phyloP scores from a whole-genome alignment of 1,140 invertebrate species.

The Seison nebaliae region DNA sequence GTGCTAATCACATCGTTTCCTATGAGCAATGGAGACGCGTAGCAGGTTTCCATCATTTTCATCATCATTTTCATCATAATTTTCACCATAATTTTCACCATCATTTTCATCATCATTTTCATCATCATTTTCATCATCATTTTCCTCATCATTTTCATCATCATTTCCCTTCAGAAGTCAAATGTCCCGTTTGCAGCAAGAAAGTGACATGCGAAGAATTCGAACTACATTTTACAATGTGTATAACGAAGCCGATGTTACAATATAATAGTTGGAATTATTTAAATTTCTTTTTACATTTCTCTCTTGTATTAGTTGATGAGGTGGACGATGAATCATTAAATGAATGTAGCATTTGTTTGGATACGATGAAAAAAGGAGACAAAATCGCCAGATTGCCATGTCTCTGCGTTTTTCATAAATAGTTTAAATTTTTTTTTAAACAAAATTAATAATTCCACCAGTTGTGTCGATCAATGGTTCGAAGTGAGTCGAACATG shows the following conservation, averaged over 20 bases:
- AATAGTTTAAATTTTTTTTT: slow-evolving; percentile 39
- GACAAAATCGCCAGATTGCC: slow-evolving; percentile 85
- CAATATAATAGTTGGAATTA: slow-evolving; percentile 65
- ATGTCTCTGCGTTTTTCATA: slow-evolving; percentile 97
- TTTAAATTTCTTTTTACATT: slow-evolving; percentile 1
- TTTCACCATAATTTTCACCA: no score
- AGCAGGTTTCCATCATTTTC: no score
- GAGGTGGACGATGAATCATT: slow-evolving; percentile 78
- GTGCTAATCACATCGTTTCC: no score
- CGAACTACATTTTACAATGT: slow-evolving; percentile 92
- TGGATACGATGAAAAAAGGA: slow-evolving; percentile 73
- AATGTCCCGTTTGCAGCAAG: slow-evolving; percentile 93
- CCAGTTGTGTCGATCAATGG: slow-evolving; percentile 77
- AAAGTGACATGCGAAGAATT: slow-evolving; percentile 83
- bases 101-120: no score
- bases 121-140: no score
- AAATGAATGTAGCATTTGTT: slow-evolving; percentile 88
- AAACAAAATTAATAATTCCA: slow-evolving; percentile 21
- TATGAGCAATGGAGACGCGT: no score
- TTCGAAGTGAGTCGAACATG: slow-evolving; percentile 85
- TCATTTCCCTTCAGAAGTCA: slow-evolving; percentile 44
- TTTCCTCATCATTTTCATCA: no score
- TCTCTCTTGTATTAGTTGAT: slow-evolving; percentile 10
- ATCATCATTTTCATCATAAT: no score
- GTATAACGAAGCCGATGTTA: slow-evolving; percentile 83